A percentile compares a stretch with the other conserved stretches of the same genome.
phyloP scores from a whole-genome alignment of 2,888 invertebrate genomes.

The Tricholauxania praeusta region DNA sequence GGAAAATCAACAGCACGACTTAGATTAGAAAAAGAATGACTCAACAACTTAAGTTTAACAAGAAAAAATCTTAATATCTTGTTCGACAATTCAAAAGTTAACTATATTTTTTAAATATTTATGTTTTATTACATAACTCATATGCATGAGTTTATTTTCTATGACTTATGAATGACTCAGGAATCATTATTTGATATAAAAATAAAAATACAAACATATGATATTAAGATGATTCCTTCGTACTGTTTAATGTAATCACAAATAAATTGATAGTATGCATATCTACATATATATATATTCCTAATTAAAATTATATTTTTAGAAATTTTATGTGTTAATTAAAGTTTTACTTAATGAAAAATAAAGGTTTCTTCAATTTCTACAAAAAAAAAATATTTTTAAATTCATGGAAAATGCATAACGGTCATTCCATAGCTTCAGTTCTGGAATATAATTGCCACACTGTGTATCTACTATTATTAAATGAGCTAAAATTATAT shows the following conservation, averaged over 20 bases:
- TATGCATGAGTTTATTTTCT: no score
- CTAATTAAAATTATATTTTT: slow-evolving; percentile 1
- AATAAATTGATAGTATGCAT: no score
- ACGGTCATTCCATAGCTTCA: no score
- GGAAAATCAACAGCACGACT: no score
- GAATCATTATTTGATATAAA: slow-evolving; percentile 3
- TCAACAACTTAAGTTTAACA: not conserved
- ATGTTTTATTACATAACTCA: no score
- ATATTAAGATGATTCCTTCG: not conserved
- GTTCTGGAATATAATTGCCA: no score
- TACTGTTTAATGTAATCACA: not conserved
- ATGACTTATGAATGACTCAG: not conserved
- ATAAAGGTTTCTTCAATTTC: slow-evolving; percentile 21
- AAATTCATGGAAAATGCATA: no score
- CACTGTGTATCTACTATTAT: no score
- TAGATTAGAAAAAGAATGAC: not conserved
- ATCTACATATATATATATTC: not conserved
- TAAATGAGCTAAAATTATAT: no score
- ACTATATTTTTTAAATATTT: no score
- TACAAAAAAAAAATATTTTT: no score
- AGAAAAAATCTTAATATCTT: not conserved
- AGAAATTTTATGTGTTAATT: not conserved
- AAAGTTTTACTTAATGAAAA: slow-evolving; percentile 1
- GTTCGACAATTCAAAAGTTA: not conserved
- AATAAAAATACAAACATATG: no score